Conservation (phyloP, 2,888 invertebrate genomes). For the Tetrapedia diversipes region DNA sequence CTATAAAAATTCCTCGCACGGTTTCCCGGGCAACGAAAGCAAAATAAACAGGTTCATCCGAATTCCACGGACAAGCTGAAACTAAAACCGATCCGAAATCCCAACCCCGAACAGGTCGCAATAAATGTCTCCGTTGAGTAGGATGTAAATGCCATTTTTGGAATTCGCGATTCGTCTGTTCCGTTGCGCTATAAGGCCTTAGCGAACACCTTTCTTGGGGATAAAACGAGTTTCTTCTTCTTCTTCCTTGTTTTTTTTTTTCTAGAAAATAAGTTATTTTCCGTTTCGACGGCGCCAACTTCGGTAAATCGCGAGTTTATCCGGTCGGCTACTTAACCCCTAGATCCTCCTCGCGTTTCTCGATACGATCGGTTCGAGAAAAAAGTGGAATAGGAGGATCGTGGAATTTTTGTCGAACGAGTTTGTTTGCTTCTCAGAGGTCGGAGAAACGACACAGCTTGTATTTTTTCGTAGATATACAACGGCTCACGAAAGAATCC, state of each 20-base stretch:
- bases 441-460: too few species aligned
- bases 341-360: slow-evolving; percentile 9
- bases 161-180: background rate
- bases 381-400: background rate
- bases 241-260: background rate
- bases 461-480: too few species aligned
- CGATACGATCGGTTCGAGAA: background rate
- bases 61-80: slow-evolving; percentile 54
- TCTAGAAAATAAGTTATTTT: background rate
- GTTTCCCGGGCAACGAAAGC: slow-evolving; percentile 59
- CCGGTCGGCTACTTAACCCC: slow-evolving; percentile 18
- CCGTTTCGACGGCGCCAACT: background rate
- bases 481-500: too few species aligned
- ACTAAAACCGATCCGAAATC: slow-evolving; percentile 11
- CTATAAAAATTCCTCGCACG: slow-evolving; percentile 70
- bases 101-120: slow-evolving; percentile 5
- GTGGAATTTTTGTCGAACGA: too few species aligned
- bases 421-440: too few species aligned
- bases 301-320: slow-evolving; percentile 1
- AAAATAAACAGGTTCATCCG: slow-evolving; percentile 66
- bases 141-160: slow-evolving; percentile 35
- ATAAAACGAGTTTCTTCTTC: background rate
- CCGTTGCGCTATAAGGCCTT: too few species aligned
- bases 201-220: background rate
- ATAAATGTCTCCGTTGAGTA: slow-evolving; percentile 47